Evolutionary conservation across 1,140 invertebrate species (phyloP), one percentile per base, ranked within the genome.

Genomic region (Oryctes rhinoceros): DNA sequence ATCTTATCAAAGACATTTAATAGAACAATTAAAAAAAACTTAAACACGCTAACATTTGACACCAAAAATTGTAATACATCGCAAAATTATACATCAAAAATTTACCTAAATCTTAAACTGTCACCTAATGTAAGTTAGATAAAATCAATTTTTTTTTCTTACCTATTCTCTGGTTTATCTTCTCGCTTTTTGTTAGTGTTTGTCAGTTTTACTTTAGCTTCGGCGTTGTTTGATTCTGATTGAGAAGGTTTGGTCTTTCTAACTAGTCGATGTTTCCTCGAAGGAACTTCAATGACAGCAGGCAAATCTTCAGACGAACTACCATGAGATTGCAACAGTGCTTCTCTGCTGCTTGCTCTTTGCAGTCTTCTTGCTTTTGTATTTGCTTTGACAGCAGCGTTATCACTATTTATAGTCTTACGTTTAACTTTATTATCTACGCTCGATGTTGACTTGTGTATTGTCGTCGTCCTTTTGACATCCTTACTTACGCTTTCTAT

Each of bases 301-400:
- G 86, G 81, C 15, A 89, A 80, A 83, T 90, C 89, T 84, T 90
- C 89, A 0, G 89, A 90, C 13, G 89, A 90, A 85, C 89, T 89
- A 18, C 88, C 88, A 65, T 88, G 87, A 4, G 87, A 86, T 77
- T 88, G 86, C 6, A 88, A 81, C 37, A 89, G 81, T 10, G 88
- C 87, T 81, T 90, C 89, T 79, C 89, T 86, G 82, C 88, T 89
- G 80, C 84, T 89, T 7, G 89, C 89, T 76, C 89, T 83, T 81
- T 90, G 89, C 13, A 90, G 82, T 65, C 89, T 82, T 80, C 89
- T 84, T 13, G 88, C 88, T 83, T 87, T 88, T 4, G 87, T 86
- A 15, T 81, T 83, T 10, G 87, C 85, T 76, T 86, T 85, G 3
- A 65, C 77, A 5, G 81, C 53, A 37, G 71, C 76, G 47, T 71